phyloP scores from a whole-genome alignment of 2,888 invertebrate species.

The Caenorhabditis sp. region DNA sequence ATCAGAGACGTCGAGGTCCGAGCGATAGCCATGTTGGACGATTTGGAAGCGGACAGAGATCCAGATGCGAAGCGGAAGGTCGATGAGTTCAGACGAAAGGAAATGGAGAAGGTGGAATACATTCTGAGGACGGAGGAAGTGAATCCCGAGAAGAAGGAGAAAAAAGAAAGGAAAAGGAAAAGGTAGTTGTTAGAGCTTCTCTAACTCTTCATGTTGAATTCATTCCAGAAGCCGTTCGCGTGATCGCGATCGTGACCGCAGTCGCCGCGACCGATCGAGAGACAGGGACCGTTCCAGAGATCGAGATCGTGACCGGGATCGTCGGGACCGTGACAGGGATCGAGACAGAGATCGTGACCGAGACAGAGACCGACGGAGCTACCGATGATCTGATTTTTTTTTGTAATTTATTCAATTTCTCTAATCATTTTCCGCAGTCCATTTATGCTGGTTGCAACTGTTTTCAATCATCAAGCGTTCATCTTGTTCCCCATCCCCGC shows the following conservation, averaged over 20 bases:
- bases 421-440: too few species aligned
- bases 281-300: conserved; percentile 32
- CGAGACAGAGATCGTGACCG: conserved; percentile 31
- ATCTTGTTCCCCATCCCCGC: not conserved
- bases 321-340: conserved; percentile 32
- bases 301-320: conserved; percentile 15
- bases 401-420: not conserved
- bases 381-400: not conserved
- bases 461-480: too few species aligned
- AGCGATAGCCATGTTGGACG: conserved; percentile 74
- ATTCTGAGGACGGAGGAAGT: conserved; percentile 29
- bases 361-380: conserved; percentile 8
- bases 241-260: conserved; percentile 17
- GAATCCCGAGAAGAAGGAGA: conserved; percentile 2
- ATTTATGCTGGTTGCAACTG: too few species aligned
- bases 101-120: conserved; percentile 61
- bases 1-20: conserved; percentile 69
- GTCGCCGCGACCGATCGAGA: conserved; percentile 21
- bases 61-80: conserved; percentile 58
- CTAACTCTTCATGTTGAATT: not conserved
- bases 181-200: not conserved
- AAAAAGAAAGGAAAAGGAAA: conserved; percentile 27
- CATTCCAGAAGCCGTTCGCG: conserved; percentile 29
- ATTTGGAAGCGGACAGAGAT: conserved; percentile 70
- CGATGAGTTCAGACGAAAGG: conserved; percentile 51